A percentile compares a stretch with the other conserved stretches of the same genome.
These are phyloP conservation scores for Macquaria ambigua DNA, from an alignment of 2,113 vertebrate species.

Conservation along the genomic window DNA sequence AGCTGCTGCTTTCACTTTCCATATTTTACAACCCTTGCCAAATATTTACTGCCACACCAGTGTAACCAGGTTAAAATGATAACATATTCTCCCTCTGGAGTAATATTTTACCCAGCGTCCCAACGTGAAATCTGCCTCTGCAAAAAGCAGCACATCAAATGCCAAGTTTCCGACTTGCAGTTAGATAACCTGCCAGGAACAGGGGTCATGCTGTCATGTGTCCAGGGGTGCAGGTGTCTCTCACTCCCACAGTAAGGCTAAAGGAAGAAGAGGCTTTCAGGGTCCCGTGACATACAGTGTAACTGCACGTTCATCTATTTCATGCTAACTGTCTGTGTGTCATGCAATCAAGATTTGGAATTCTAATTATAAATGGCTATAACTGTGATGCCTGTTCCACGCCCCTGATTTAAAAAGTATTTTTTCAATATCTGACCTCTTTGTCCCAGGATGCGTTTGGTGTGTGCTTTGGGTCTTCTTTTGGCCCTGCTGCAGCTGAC, in stretches of 20 bases:
- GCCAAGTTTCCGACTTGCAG: neutral
- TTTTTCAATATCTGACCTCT: constrained; percentile 1
- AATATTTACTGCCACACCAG: neutral
- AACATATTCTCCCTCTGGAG: neutral
- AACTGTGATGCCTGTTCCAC: too few relatives aligned
- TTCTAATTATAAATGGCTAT: too few relatives aligned
- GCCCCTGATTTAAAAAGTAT: neutral
- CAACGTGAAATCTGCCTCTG: too few relatives aligned
- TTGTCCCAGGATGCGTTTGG: constrained; percentile 32
- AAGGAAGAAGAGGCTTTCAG: neutral
- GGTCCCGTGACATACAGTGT: neutral
- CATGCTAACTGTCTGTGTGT: neutral
- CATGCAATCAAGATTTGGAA: neutral
- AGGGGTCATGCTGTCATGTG: too few relatives aligned
- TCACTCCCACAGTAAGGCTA: constrained; percentile 22
- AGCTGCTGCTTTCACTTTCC: neutral
- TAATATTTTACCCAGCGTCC: too few relatives aligned
- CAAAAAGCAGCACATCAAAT: too few relatives aligned
- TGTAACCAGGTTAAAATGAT: neutral
- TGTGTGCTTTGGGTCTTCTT: constrained; percentile 51
- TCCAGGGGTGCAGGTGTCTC: constrained; percentile 28
- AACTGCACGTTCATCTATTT: neutral
- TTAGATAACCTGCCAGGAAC: neutral
- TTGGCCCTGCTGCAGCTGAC: constrained; percentile 58
- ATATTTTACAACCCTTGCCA: neutral